Conservation (phyloP, 2,888 invertebrate genomes). For the Merodon equestris region DNA sequence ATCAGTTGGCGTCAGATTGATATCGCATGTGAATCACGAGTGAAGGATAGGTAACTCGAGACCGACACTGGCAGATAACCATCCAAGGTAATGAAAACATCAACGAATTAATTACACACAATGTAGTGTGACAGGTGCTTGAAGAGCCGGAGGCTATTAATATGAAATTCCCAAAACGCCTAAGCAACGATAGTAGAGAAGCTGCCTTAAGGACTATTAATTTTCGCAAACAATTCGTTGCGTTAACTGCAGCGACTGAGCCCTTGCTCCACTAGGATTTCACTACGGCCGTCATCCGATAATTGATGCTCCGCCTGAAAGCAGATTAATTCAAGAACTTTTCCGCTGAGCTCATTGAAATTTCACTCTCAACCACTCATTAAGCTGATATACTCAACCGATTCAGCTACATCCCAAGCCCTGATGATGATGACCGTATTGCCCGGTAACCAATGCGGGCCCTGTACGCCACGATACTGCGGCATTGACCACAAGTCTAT, state of each 20-base stretch:
- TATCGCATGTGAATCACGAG: conserved; percentile 2
- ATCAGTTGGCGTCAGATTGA: background rate
- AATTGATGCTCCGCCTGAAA: conserved; percentile 59
- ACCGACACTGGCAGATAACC: background rate
- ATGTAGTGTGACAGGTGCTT: conserved; percentile 25
- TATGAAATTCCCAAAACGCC: too few relatives aligned
- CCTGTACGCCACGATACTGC: conserved; percentile 41
- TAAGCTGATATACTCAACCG: conserved; percentile 7
- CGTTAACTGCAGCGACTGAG: too few relatives aligned
- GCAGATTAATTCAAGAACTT: conserved; percentile 59
- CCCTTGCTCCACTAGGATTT: background rate
- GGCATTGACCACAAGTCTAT: conserved; percentile 47
- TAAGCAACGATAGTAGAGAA: too few relatives aligned
- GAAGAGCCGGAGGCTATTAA: background rate
- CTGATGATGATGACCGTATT: too few relatives aligned
- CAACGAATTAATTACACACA: conserved; percentile 34
- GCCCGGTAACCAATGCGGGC: conserved; percentile 17
- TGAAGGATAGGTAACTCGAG: conserved; percentile 17
- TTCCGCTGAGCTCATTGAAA: conserved; percentile 53
- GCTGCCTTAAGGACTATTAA: too few relatives aligned
- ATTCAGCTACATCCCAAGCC: too few relatives aligned
- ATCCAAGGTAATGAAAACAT: conserved; percentile 26
- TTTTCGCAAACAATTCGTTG: too few relatives aligned
- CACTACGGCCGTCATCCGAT: conserved; percentile 13
- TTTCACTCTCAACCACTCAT: conserved; percentile 33